phyloP scores from a whole-genome alignment of 92 coral and sea anemone genomes.

The Parazoanthus darwini region DNA sequence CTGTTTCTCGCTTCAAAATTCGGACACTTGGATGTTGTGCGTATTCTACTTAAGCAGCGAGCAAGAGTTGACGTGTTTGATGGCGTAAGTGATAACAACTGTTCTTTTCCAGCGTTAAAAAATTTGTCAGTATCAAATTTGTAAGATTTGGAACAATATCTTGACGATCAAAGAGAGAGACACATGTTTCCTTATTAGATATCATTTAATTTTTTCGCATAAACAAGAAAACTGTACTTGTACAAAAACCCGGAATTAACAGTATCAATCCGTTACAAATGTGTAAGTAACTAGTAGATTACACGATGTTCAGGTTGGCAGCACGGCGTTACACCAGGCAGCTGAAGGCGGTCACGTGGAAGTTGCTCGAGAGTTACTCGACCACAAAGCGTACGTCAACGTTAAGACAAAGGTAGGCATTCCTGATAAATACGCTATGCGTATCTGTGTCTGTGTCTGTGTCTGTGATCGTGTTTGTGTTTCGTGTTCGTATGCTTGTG shows the following conservation, averaged over 20 bases:
- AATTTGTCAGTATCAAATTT: neutral
- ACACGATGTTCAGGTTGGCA: conserved; percentile 64
- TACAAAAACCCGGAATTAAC: no score
- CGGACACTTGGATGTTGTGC: conserved; percentile 88
- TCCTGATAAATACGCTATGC: neutral
- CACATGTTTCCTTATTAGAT: no score
- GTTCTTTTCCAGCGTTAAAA: neutral
- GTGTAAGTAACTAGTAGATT: no score
- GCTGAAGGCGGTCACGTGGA: conserved; percentile 90
- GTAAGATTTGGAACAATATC: no score
- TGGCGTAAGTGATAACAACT: conserved; percentile 55
- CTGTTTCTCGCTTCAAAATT: conserved; percentile 85
- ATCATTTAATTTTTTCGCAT: no score
- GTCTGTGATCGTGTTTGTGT: neutral
- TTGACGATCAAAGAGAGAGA: no score
- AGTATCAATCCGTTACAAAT: no score
- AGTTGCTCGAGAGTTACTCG: conserved; percentile 77
- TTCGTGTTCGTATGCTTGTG: no score
- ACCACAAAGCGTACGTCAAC: conserved; percentile 86
- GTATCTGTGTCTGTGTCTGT: neutral
- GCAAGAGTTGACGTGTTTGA: conserved; percentile 95
- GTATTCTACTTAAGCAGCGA: conserved; percentile 66
- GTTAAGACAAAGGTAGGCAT: conserved; percentile 83
- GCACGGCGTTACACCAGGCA: conserved; percentile 94
- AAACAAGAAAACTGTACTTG: no score